Base-by-base conservation (phyloP, 2,888 invertebrate species). In the Anagyrus pseudococci region DNA sequence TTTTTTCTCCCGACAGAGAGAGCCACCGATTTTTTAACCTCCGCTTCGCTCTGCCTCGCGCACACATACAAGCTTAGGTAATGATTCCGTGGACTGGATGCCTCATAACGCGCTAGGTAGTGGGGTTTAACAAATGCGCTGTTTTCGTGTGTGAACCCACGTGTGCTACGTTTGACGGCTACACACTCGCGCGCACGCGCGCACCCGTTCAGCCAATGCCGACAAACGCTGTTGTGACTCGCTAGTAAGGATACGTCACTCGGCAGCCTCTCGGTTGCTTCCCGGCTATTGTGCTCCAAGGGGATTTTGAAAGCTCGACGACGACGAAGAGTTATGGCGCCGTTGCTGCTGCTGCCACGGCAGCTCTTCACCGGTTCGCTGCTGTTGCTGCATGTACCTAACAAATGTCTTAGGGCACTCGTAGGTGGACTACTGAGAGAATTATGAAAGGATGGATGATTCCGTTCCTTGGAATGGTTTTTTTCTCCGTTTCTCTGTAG, bases 171-270 rank as follows among this genome's bases (percentile, higher is more conserved):
- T 74, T 72, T 73, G 73, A 74, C 73, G 74, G 71, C n/a, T n/a
- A n/a, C n/a, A n/a, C n/a, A n/a, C n/a, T n/a, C n/a, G n/a, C n/a
- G n/a, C n/a, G n/a, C n/a, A 22, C 66, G 69, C 67, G 62, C 50
- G 66, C 68, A 29, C 61, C 54, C 57, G 43, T 20, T 19, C 19
- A 49, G 49, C 29, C 25, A 61, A 67, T 29, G 10, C 4, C 72
- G 71, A 77, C 76, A 75, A 75, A 77, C 76, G 74, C 73, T 79
- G 77, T 77, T 78, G 75, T 78, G 78, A 78, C 79, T 77, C 74
- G 72, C 70, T 73, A 71, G 72, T 72, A 76, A 74, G 71, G 72
- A 79, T 78, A 73, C 75, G 78, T 78, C 79, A 78, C 75, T 72
- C 68, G 59, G 62, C 64, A 52, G 65, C 66, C 29, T 29, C 10